These are phyloP conservation scores for Resseliella maxima DNA, from an alignment of 2,888 invertebrate genomes.

Conservation along the genomic window DNA sequence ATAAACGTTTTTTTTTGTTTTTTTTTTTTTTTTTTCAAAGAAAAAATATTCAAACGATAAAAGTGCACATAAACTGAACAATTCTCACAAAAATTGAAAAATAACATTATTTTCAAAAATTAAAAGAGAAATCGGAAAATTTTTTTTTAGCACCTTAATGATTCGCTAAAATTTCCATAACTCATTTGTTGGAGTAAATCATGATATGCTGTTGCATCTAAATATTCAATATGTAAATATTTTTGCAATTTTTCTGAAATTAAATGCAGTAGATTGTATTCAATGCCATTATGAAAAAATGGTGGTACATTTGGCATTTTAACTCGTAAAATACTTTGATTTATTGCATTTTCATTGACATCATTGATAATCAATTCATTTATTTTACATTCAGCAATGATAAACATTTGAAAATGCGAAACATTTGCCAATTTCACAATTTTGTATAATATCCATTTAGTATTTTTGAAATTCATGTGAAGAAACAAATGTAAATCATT, in stretches of 20 bases:
- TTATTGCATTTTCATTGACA: background rate
- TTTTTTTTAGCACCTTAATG: background rate
- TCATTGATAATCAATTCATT: background rate
- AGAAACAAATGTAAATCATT: background rate
- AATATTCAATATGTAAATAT: background rate
- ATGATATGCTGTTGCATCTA: background rate
- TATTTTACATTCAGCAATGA: background rate
- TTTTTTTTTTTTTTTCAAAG: background rate
- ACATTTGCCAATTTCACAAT: background rate
- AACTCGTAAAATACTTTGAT: background rate
- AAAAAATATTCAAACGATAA: background rate
- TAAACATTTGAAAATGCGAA: background rate
- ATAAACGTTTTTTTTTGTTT: background rate
- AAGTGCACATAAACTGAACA: background rate
- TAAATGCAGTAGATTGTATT: background rate
- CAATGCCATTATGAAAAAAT: background rate
- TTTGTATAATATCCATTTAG: conserved; percentile 7
- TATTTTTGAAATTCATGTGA: background rate
- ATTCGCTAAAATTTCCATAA: background rate
- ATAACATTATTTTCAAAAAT: too few species aligned
- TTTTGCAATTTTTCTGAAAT: conserved; percentile 3
- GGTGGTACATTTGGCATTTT: background rate
- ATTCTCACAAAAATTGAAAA: too few species aligned
- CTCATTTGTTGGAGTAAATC: background rate
- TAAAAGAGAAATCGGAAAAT: too few species aligned